Base-by-base conservation (phyloP, 2,888 invertebrate genomes). In the Drosophila acutilabella region DNA sequence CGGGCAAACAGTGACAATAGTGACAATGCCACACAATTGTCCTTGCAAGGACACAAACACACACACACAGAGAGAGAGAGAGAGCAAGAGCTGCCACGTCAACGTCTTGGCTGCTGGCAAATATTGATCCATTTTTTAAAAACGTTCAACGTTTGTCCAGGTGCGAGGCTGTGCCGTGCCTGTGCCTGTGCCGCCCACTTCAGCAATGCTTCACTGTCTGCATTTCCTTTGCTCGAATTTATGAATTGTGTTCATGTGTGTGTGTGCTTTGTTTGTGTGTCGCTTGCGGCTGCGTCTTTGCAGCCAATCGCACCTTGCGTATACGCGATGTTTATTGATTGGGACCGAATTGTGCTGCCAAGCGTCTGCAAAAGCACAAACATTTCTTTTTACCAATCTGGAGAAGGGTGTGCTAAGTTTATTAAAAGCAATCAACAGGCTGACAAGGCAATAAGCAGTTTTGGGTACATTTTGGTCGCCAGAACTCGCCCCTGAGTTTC, bases 241-340 rank as follows among this genome's bases (percentile, higher is more conserved):
- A 84, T 83, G 83, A 87, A 78, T 83, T 87, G 75, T 64, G 78
- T 65, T 41, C 18, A 16, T 48, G 67, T 50, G 26, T 60, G 41
- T 65, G 50, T 65, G 64, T 58, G 38, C 61, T 67, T 54, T 66
- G 64, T 64, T 38, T 71, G 51, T 44, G 44, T 30, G 53, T 20
- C 30, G 60, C 66, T 44, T 71, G 74, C 59, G 78, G 74, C 81
- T 74, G 74, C 78, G 74, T 81, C 78, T 80, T 48, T 67, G 64
- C 61, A 58, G 51, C 60, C 52, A 44, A 58, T 59, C 16, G 53
- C 58, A 68, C 64, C 40, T 67, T 66, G 85, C 88, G 85, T 87
- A 84, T 84, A 84, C 85, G 84, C 66, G 48, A 71, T 73, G 79
- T 78, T 79, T 88, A 82, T 88, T 82, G 88, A 85, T 84, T 57